Evolutionary conservation across 2,113 vertebrate genomes (phyloP), one percentile per base, ranked within the genome.

Genomic region (Chelonoidis abingdonii): DNA sequence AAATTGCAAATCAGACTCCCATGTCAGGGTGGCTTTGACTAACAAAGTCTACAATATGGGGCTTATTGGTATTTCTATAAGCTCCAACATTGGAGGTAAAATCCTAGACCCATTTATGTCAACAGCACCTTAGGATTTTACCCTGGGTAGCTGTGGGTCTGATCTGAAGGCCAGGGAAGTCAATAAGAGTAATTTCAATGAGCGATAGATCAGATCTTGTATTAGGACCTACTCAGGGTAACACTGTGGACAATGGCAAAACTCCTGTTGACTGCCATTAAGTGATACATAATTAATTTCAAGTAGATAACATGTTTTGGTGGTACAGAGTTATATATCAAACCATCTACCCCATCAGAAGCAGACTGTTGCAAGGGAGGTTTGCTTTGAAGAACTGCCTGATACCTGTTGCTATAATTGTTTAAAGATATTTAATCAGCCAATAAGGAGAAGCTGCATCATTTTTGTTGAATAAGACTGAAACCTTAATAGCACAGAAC

Each of bases 401-500:
- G 69, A 47, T 91, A 86, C 22, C 44, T 84, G 25, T 81, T 92
- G 78, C 86, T 62, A 80, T 84, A 95, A 96, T 89, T 83, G 56
- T 80, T 89, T 35, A 89, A 92, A 87, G 56, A 31, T 84, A 84
- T 94, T 86, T 76, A 82, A 92, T 31, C 35, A 94, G 83, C 57
- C 22, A 84, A 9, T 7, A 84, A 72, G 95, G 80, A 89, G 75
- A 97, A 97, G 80, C 86, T 79, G 62, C 80, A 82, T 72, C 82
- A 92, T 96, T 98, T 96, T 97, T 94, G 88, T 88, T 92, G 95
- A 97, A 96, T 95, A 94, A 97, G 83, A 25, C 88, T 83, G 83
- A 93, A 97, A 96, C 86, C 89, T 93, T 96, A 97, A 94, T n/a
- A 93, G 89, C 24, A 2, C 54, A 91, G 92, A 98, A 98, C 97